Evolutionary conservation across 2,888 invertebrate genomes (phyloP).

Genomic region (Hydriomena furcata): DNA sequence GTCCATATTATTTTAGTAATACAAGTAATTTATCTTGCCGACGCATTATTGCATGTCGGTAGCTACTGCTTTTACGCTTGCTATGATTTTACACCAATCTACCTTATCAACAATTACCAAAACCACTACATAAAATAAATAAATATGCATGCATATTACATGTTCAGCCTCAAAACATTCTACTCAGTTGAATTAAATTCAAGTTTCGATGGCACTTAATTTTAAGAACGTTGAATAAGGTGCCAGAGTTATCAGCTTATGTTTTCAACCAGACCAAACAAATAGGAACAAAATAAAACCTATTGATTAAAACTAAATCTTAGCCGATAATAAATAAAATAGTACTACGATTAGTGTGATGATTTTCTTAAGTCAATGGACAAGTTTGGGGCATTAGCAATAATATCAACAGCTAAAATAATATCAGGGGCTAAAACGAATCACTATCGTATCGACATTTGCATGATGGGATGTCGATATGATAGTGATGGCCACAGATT

Average conservation of each 20-base stretch:
- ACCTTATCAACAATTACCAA: conserved; percentile 32
- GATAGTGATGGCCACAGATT: no score
- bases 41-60: no score
- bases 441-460: no score
- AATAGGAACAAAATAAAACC: conserved; percentile 67
- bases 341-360: conserved; percentile 72
- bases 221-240: conserved; percentile 39
- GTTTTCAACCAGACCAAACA: conserved; percentile 41
- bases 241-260: conserved; percentile 46
- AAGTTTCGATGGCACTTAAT: conserved; percentile 54
- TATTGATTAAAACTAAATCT: conserved; percentile 54
- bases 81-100: conserved; percentile 32
- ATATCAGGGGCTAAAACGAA: no score
- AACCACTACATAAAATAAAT: conserved; percentile 31
- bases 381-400: conserved; percentile 79
- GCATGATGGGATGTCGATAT: no score
- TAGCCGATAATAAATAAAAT: conserved; percentile 70
- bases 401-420: conserved; percentile 4
- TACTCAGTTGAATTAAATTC: conserved; percentile 24
- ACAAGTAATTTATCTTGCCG: no score
- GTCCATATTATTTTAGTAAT: no score
- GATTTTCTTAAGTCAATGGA: conserved; percentile 70
- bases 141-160: no score
- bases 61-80: no score
- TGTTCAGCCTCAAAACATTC: conserved; percentile 36